Conservation (phyloP, 2,888 invertebrate species). For the Cantharis rufa region DNA sequence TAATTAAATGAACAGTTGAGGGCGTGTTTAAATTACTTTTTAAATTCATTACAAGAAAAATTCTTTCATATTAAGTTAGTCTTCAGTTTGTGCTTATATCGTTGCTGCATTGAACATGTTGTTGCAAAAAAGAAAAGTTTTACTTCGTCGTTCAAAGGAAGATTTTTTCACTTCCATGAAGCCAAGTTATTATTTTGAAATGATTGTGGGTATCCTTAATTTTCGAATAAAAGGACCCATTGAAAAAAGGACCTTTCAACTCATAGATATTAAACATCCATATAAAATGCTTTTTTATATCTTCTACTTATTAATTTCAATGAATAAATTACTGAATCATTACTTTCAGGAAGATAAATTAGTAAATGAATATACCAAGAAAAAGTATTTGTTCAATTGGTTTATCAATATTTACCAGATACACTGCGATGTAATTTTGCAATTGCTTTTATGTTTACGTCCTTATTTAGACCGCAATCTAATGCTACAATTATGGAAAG, state of each 20-base stretch:
- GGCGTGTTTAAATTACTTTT: no score
- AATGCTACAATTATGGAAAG: neutral
- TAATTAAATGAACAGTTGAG: no score
- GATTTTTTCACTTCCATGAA: neutral
- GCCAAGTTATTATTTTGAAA: neutral
- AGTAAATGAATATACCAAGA: no score
- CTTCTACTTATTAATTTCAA: neutral
- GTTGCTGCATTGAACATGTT: no score
- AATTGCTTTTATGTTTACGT: neutral
- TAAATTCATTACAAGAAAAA: no score
- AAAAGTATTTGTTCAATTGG: neutral
- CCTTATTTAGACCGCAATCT: neutral
- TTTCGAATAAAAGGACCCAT: neutral
- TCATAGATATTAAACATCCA: neutral
- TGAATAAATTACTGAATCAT: no score
- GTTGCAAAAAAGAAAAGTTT: no score
- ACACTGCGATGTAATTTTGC: neutral
- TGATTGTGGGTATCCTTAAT: neutral
- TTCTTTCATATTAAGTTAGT: no score
- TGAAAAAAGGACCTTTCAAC: neutral
- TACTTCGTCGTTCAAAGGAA: no score
- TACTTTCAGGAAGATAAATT: no score
- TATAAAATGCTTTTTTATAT: neutral
- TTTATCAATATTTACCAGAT: neutral
- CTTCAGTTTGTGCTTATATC: no score